A percentile compares a stretch with the other conserved stretches of the same genome.
phyloP scores from a whole-genome alignment of 2,797 vertebrate species.

The Vipera ursinii region DNA sequence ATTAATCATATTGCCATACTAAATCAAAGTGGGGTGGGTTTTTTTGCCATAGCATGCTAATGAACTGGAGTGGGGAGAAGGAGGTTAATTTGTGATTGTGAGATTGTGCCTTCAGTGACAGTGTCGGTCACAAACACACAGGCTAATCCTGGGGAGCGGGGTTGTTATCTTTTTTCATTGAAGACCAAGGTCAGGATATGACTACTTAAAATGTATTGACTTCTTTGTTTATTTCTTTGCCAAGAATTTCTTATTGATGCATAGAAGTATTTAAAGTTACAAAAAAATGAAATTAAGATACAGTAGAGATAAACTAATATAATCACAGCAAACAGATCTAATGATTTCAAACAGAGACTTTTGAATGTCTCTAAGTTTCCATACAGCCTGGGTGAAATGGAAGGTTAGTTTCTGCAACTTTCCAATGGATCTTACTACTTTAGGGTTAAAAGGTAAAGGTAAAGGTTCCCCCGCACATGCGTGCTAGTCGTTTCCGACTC shows the following conservation, averaged over 20 bases:
- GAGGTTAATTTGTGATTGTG: conserved; percentile 2
- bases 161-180: neutral
- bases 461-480: no score
- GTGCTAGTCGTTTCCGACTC: no score
- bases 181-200: neutral
- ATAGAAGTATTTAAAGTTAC: neutral
- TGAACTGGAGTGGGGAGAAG: neutral
- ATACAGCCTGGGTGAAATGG: neutral
- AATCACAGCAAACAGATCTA: neutral
- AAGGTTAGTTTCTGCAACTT: neutral
- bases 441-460: neutral
- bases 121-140: neutral
- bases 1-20: conserved; percentile 21
- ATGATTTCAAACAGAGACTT: neutral
- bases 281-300: neutral
- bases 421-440: neutral
- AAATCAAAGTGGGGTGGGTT: neutral
- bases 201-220: neutral
- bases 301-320: neutral
- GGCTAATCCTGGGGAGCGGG: neutral
- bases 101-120: conserved; percentile 1
- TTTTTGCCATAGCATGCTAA: conserved; percentile 12
- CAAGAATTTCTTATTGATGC: neutral
- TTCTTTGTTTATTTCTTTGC: neutral
- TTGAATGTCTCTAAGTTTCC: neutral